Evolutionary conservation across 1,140 invertebrate genomes (phyloP).

Genomic region (Drosophila melanica): DNA sequence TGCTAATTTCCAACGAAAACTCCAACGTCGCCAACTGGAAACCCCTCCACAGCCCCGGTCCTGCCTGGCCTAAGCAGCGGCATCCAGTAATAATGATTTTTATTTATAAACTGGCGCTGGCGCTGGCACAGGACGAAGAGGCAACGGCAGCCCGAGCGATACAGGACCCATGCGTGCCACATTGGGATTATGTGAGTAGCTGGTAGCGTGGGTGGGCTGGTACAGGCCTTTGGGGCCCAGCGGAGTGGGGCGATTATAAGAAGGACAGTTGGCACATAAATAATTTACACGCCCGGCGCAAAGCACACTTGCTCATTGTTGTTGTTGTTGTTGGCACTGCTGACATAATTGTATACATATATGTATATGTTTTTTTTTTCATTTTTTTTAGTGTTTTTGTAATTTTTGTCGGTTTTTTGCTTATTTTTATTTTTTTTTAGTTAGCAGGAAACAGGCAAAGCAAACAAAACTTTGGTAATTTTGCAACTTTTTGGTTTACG

Average conservation of each 20-base stretch:
- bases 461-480: conserved; percentile 64
- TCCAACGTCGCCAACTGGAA: conserved; percentile 38
- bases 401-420: conserved; percentile 11
- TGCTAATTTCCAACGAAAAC: conserved; percentile 78
- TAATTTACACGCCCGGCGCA: conserved; percentile 64
- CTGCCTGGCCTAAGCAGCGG: background rate
- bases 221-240: background rate
- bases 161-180: conserved; percentile 57
- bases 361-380: background rate
- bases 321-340: conserved; percentile 50
- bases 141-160: background rate
- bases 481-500: conserved; percentile 70
- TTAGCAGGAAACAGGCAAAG: conserved; percentile 49
- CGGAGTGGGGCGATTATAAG: conserved; percentile 10
- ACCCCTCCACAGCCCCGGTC: conserved; percentile 1
- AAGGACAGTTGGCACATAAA: conserved; percentile 76
- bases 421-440: conserved; percentile 5
- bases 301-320: conserved; percentile 21
- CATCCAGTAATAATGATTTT: conserved; percentile 65
- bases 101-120: conserved; percentile 69
- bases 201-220: background rate
- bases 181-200: conserved; percentile 39
- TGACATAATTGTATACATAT: conserved; percentile 66
- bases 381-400: background rate
- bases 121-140: conserved; percentile 20